phyloP scores from a whole-genome alignment of 1,140 invertebrate species.

The Halictus rubicundus region DNA sequence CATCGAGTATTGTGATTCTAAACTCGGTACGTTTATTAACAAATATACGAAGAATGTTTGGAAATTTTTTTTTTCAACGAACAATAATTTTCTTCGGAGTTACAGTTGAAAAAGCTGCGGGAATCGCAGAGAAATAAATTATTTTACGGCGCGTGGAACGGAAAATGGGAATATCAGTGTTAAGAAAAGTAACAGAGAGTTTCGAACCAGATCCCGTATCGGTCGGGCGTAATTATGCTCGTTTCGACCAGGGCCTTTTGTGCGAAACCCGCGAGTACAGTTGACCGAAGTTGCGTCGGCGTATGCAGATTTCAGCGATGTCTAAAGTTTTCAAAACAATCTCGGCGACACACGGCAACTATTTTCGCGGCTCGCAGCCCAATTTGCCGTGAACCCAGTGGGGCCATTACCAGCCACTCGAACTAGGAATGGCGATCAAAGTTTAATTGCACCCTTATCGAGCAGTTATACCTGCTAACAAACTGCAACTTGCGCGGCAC shows the following conservation, averaged over 20 bases:
- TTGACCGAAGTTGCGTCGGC: constrained; percentile 27
- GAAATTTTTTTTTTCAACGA: no score
- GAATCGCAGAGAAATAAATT: no score
- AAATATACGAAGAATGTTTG: no score
- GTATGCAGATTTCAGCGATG: constrained; percentile 47
- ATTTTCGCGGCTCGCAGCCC: constrained; percentile 54
- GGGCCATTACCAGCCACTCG: constrained; percentile 63
- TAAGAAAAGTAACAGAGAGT: no score
- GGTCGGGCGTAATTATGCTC: not conserved
- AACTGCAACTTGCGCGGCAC: constrained; percentile 53
- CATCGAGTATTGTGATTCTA: no score
- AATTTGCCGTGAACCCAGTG: constrained; percentile 59
- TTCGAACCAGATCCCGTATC: not conserved
- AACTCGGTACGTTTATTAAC: no score
- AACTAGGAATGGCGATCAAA: constrained; percentile 68
- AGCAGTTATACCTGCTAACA: constrained; percentile 65
- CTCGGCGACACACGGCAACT: constrained; percentile 39
- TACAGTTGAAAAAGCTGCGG: no score
- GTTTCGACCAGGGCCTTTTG: not conserved
- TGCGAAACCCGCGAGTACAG: not conserved
- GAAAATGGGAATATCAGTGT: no score
- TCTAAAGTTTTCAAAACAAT: constrained; percentile 50
- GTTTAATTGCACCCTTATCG: constrained; percentile 73
- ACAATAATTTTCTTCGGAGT: no score
- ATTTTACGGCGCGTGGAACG: no score